Conservation (phyloP, 2,113 vertebrate species). For the Ploceus nigricollis region DNA sequence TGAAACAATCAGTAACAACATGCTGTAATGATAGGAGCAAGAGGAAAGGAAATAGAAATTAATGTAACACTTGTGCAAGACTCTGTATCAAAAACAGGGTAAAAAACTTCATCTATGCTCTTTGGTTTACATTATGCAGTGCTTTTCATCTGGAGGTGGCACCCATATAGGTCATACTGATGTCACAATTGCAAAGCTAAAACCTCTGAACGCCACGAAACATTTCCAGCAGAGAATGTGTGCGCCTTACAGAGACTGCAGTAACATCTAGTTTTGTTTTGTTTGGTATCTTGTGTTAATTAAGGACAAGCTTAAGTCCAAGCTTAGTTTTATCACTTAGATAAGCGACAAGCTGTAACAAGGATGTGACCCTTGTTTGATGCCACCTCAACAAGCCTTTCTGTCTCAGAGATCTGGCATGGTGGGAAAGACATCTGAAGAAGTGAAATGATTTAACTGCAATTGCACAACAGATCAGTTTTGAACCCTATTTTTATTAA, state of each 20-base stretch:
- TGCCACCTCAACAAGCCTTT: not conserved
- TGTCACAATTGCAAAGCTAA: not conserved
- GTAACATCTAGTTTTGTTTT: not conserved
- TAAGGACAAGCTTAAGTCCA: not conserved
- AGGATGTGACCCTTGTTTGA: not conserved
- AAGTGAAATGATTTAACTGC: not conserved
- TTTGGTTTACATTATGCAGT: not conserved
- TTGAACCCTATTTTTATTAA: not conserved
- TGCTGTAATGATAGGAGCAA: not conserved
- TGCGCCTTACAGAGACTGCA: not conserved
- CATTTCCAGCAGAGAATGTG: not conserved
- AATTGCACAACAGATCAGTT: not conserved
- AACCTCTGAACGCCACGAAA: accelerated
- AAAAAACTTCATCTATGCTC: not conserved
- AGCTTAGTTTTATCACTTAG: not conserved
- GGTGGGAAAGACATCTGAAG: not conserved
- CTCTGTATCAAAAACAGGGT: not conserved
- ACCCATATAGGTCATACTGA: not conserved
- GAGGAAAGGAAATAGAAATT: not conserved
- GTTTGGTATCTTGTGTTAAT: not conserved
- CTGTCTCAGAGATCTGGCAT: not conserved
- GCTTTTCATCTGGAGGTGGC: not conserved
- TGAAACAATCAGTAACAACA: not conserved
- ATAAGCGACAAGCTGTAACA: not conserved
- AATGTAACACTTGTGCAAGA: not conserved